Percentiles rank a stretch among this genome's conserved stretches.
phyloP scores from a whole-genome alignment of 2,888 invertebrate species.

The Melanostoma scalare region DNA sequence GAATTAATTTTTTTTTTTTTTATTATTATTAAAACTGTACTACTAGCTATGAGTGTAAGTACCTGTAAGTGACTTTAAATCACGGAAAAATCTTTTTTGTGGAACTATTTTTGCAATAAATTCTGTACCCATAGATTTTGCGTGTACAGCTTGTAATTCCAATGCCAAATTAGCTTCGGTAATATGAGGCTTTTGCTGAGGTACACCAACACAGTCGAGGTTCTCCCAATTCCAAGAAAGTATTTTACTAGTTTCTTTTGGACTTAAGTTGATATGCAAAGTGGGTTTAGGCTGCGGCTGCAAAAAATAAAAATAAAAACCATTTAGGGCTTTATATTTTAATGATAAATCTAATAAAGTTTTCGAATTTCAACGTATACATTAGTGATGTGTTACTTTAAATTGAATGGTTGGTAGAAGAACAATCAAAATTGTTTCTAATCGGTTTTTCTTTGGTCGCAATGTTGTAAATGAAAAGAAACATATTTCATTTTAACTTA shows the following conservation, averaged over 20 bases:
- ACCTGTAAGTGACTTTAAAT: constrained; percentile 78
- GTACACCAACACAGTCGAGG: constrained; percentile 75
- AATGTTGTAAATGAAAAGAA: no score
- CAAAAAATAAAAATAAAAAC: no score
- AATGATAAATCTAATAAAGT: no score
- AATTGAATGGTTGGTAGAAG: no score
- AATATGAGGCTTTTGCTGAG: constrained; percentile 74
- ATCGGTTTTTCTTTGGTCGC: no score
- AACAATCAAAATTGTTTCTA: no score
- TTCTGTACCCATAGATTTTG: constrained; percentile 58
- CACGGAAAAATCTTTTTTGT: constrained; percentile 75
- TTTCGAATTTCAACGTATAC: no score
- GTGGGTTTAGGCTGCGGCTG: background rate
- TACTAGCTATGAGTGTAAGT: background rate
- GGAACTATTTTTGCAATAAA: constrained; percentile 74
- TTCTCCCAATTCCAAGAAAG: constrained; percentile 77
- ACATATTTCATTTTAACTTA: no score
- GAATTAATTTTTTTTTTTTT: constrained; percentile 5
- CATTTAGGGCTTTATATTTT: no score
- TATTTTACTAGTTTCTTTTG: constrained; percentile 35
- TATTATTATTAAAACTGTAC: background rate
- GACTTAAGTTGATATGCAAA: no score
- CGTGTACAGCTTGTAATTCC: constrained; percentile 74
- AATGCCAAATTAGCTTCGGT: constrained; percentile 74
- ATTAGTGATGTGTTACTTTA: no score